A percentile compares a stretch with the other conserved stretches of the same genome.
Conservation (phyloP, 2,888 invertebrate genomes). For the Thalpophila matura region DNA sequence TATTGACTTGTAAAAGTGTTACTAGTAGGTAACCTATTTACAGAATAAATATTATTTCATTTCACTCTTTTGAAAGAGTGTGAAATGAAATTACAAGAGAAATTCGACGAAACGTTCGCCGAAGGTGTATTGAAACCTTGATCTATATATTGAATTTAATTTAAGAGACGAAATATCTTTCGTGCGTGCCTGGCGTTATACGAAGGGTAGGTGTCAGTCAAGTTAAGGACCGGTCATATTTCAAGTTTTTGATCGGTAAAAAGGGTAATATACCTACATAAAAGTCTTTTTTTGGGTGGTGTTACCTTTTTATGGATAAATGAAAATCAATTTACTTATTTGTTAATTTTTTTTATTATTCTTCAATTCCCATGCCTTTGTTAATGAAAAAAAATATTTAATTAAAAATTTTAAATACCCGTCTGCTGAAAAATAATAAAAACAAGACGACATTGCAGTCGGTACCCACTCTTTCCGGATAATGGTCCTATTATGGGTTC, state of each 20-base stretch:
- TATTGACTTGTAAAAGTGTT: no score
- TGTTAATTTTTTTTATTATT: constrained; percentile 4
- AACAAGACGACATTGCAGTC: no score
- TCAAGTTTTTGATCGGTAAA: constrained; percentile 34
- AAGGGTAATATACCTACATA: background rate
- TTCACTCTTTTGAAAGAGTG: no score
- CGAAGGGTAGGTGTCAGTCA: constrained; percentile 24
- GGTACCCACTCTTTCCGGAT: no score
- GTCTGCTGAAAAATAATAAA: no score
- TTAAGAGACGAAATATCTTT: constrained; percentile 53
- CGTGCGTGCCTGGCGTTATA: constrained; percentile 14
- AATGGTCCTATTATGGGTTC: no score
- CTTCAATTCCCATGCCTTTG: background rate
- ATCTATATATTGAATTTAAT: constrained; percentile 59
- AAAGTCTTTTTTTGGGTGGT: background rate
- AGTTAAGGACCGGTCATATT: constrained; percentile 23
- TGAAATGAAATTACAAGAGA: constrained; percentile 49
- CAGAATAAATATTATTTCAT: no score
- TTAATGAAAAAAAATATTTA: no score
- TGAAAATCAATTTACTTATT: background rate
- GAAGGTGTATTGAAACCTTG: constrained; percentile 47
- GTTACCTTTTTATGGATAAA: background rate
- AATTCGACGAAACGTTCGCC: constrained; percentile 2
- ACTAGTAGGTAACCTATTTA: no score
- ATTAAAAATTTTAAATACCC: no score